Evolutionary conservation across 2,888 invertebrate species (phyloP).

Genomic region (Polymixis flavicincta): DNA sequence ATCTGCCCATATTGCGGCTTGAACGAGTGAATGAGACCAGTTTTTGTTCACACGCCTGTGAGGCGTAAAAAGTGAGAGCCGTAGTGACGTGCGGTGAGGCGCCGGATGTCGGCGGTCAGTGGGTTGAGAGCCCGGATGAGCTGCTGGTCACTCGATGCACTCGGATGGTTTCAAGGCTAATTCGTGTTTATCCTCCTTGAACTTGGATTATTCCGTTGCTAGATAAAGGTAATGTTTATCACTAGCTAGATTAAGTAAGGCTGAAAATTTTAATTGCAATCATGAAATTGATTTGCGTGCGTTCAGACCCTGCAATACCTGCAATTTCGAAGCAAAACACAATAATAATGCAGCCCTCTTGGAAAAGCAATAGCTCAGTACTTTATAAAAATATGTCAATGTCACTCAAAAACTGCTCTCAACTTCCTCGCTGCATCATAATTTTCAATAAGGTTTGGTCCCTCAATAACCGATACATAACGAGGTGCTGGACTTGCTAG

Average conservation of each 20-base stretch:
- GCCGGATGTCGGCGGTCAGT: constrained; percentile 28
- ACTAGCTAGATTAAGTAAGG: no score
- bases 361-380: not conserved
- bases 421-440: not conserved
- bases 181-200: not conserved
- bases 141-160: constrained; percentile 25
- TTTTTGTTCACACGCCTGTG: constrained; percentile 44
- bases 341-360: not conserved
- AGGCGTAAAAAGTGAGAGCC: constrained; percentile 49
- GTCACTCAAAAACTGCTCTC: not conserved
- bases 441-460: not conserved
- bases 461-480: not conserved
- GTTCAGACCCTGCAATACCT: not conserved
- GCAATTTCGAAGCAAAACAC: not conserved
- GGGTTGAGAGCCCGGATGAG: constrained; percentile 11
- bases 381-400: not conserved
- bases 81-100: constrained; percentile 17
- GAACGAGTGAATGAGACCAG: constrained; percentile 24
- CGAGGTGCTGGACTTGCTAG: not conserved
- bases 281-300: no score
- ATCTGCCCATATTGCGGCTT: not conserved
- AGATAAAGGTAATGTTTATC: not conserved
- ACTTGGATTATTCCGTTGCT: not conserved
- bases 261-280: not conserved
- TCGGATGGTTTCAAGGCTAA: constrained; percentile 8